Base-by-base conservation (phyloP, 2,888 invertebrate genomes). In the Sepioteuthis lessoniana region DNA sequence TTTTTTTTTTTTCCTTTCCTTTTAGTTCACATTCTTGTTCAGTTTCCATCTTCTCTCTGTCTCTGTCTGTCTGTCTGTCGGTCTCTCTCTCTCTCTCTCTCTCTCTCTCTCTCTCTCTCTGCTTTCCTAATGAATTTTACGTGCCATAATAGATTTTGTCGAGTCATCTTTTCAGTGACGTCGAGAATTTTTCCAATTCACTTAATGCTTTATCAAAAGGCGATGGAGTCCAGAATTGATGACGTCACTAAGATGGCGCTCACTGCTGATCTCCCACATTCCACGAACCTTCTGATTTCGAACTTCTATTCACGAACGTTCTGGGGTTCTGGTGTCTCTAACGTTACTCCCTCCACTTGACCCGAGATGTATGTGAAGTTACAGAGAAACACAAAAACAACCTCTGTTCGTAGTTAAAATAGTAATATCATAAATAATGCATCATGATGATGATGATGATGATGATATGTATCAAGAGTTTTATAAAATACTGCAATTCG, bases 141-240 rank as follows among this genome's bases (percentile, higher is more conserved):
- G 13, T 25, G 76, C 35, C 76, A 76, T 76, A 76, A 76, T 76
- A 76, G 76, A 35, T 76, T 76, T n/a, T 76, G 76, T 19, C n/a
- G 35, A 35, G 76, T 76, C 76, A 76, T 76, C 76, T 35, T 35
- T 76, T 76, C n/a, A 35, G n/a, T 76, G n/a, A 35, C 76, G 76
- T 76, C 76, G n/a, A 76, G n/a, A 76, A 76, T 76, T 76, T 76
- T 76, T 76, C 76, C 76, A 76, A 76, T 76, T 76, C 76, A 76
- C 76, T 76, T 76, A 76, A 76, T 76, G 76, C n/a, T 35, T 76
- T 76, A 76, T 76, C n/a, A 76, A 76, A 76, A 76, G 76, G 76
- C 76, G n/a, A 76, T 76, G n/a, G n/a, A 35, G 76, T 76, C 76
- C 76, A 76, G 16, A 76, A 35, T 76, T 35, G 76, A 76, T 76